phyloP scores from a whole-genome alignment of 2,113 vertebrate genomes.

The Seriola dumerili region DNA sequence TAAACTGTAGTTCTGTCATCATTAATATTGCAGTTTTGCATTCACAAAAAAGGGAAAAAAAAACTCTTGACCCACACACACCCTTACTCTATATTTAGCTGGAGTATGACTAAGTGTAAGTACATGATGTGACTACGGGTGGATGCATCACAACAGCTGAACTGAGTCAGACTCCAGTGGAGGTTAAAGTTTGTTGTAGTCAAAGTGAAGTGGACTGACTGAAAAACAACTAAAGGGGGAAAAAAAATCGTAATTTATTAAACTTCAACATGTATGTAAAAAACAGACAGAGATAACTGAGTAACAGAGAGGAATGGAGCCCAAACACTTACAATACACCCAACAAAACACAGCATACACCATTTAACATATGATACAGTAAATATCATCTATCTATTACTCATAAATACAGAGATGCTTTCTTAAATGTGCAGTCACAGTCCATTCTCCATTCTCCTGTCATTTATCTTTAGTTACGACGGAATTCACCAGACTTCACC shows the following conservation, averaged over 20 bases:
- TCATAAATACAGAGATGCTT: neutral
- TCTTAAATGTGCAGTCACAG: neutral
- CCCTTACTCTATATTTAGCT: neutral
- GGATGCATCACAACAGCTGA: neutral
- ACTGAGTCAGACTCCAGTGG: neutral
- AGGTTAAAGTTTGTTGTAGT: neutral
- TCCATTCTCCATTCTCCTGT: neutral
- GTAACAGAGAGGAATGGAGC: neutral
- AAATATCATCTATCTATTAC: neutral
- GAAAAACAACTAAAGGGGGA: neutral
- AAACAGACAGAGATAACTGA: neutral
- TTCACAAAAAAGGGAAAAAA: neutral
- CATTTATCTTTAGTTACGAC: neutral
- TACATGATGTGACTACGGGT: neutral
- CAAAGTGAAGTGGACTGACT: neutral
- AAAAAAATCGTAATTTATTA: neutral
- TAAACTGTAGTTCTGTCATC: neutral
- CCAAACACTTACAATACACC: too few relatives aligned
- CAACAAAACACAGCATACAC: neutral
- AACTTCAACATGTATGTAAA: neutral
- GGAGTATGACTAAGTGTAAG: neutral
- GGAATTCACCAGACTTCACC: neutral
- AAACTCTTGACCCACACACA: neutral
- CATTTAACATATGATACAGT: neutral
- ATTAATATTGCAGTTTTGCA: neutral